Evolutionary conservation across 2,113 vertebrate genomes (phyloP), one percentile per base, ranked within the genome.

Genomic region (Poeciliopsis retropinna): DNA sequence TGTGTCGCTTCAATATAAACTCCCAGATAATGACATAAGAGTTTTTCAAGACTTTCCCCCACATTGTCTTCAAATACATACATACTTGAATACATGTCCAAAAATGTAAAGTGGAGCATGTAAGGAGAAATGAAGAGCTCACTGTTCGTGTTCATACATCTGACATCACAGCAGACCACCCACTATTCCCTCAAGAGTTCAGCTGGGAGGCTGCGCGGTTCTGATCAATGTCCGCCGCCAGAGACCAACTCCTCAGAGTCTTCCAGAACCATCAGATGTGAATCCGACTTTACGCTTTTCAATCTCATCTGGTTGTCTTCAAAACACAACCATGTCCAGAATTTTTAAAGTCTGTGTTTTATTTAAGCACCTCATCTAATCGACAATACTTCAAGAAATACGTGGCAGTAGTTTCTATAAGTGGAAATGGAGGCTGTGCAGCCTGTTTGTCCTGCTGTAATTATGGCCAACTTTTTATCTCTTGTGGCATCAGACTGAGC

Each of bases 21-120:
- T 54, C 22, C 27, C 5, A 28, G 64, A 65, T 30, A 31, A 12
- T 41, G 22, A 10, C 62, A 30, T 7, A 51, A 72, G 8, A 32
- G 41, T 44, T 37, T 62, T 37, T 32, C 13, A 0, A 28, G 28
- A 62, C n/a, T 54, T 64, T 74, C 34, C 63, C 39, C 72, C 27
- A 67, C 60, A 72, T 22, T 25, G 29, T 32, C 51, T 31, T 31
- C 30, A 31, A 31, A 31, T 31, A 31, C 30, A 31, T 31, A n/a
- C n/a, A n/a, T n/a, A n/a, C 64, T 62, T 15, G 80, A 31, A 31
- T 31, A 31, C 30, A 31, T 31, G 34, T 63, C 70, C 5, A 73
- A 61, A 54, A 70, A 70, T 78, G 32, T 80, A 73, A 78, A 74
- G 9, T 81, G 64, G 76, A 76, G 67, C 72, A 65, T 32, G 64